Evolutionary conservation across 2,888 invertebrate genomes (phyloP).

Genomic region (Steromphala cineraria): DNA sequence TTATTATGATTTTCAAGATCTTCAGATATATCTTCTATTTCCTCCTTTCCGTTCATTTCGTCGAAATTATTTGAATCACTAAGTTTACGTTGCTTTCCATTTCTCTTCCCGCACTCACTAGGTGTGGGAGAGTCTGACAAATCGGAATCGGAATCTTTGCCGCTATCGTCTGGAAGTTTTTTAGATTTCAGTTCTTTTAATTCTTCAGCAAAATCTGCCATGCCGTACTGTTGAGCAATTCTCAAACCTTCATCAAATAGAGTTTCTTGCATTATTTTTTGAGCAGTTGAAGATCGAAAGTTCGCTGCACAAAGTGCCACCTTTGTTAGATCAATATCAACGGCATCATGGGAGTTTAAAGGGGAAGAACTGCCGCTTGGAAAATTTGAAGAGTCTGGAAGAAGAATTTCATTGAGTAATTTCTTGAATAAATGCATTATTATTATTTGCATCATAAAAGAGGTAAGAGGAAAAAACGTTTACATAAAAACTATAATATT

Average conservation of each 20-base stretch:
- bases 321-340: slow-evolving; percentile 12
- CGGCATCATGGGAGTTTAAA: slow-evolving; percentile 26
- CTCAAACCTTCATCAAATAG: slow-evolving; percentile 77
- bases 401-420: not conserved
- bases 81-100: not conserved
- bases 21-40: not conserved
- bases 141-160: slow-evolving; percentile 9
- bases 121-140: not conserved
- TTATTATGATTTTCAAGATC: not conserved
- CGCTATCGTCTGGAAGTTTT: slow-evolving; percentile 4
- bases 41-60: not conserved
- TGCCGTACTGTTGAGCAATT: slow-evolving; percentile 75
- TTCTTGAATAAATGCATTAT: not conserved
- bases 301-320: slow-evolving; percentile 5
- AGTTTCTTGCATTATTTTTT: slow-evolving; percentile 53
- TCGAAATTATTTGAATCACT: not conserved
- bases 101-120: not conserved
- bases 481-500: too few species aligned
- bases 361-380: slow-evolving; percentile 26
- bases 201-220: slow-evolving; percentile 71
- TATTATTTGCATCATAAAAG: not conserved
- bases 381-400: slow-evolving; percentile 4
- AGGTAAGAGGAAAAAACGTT: not conserved
- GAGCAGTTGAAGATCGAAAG: slow-evolving; percentile 1
- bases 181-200: slow-evolving; percentile 55